Percentiles rank a stretch among this genome's conserved stretches.
Conservation (phyloP, 2,113 vertebrate species). For the Rhinolophus sinicus region DNA sequence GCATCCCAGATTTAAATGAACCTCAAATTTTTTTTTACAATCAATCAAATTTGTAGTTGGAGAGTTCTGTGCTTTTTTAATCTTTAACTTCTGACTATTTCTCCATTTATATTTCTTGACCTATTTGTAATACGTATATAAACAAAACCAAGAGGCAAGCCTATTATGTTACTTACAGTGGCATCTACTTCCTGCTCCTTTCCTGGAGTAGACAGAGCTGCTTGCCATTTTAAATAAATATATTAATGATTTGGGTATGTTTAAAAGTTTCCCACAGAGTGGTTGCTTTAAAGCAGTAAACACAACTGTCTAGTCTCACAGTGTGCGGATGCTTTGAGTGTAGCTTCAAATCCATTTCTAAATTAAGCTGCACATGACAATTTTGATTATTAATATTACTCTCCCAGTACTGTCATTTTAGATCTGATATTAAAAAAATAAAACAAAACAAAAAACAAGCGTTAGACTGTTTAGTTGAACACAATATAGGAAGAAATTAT, state of each 20-base stretch:
- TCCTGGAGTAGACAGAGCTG: conserved; percentile 49
- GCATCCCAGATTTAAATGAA: not conserved
- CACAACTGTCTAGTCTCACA: not conserved
- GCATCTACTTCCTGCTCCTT: conserved; percentile 61
- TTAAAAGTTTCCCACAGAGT: conserved; percentile 53
- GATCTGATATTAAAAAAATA: not conserved
- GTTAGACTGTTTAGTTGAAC: not conserved
- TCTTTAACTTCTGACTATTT: conserved; percentile 30
- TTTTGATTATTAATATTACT: conserved; percentile 77
- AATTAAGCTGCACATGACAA: conserved; percentile 57
- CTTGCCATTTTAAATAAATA: conserved; percentile 74
- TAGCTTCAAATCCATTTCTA: conserved; percentile 73
- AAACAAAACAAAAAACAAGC: not conserved
- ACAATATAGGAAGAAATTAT: conserved; percentile 15
- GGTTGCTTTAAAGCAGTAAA: conserved; percentile 63
- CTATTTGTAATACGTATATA: not conserved
- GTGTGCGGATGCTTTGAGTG: not conserved
- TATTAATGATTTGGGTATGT: conserved; percentile 72
- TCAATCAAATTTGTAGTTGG: not conserved
- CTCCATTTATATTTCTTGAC: conserved; percentile 51
- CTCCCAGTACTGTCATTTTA: conserved; percentile 43
- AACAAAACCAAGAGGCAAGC: conserved; percentile 49
- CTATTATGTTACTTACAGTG: conserved; percentile 27
- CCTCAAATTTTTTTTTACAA: conserved; percentile 57
- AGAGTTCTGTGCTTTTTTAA: conserved; percentile 3